phyloP scores from a whole-genome alignment of 2,113 vertebrate species.

The Numida meleagris region DNA sequence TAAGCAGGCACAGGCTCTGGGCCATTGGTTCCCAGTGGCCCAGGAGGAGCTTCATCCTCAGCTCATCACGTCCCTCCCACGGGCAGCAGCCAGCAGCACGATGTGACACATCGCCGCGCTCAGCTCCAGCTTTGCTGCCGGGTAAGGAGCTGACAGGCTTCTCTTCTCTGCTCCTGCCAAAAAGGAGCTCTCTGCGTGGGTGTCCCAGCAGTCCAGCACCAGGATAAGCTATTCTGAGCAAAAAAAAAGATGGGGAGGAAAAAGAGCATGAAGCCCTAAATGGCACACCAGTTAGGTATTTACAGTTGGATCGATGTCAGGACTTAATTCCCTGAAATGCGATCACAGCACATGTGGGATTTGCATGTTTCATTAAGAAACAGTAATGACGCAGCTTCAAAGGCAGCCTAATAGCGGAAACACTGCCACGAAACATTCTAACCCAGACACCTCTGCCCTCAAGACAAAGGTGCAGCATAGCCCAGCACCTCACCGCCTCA shows the following conservation, averaged over 20 bases:
- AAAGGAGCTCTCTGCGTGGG: neutral
- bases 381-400: constrained; percentile 27
- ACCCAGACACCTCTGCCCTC: neutral
- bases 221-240: neutral
- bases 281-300: neutral
- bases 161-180: neutral
- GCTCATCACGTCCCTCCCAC: neutral
- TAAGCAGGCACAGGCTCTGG: neutral
- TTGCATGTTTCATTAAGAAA: constrained; percentile 49
- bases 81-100: neutral
- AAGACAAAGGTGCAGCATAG: neutral
- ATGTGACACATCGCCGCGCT: accelerated
- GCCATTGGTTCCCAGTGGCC: neutral
- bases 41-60: neutral
- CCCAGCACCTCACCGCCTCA: neutral
- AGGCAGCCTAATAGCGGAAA: neutral
- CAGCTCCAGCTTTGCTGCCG: neutral
- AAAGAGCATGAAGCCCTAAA: neutral
- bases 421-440: neutral
- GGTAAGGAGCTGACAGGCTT: neutral
- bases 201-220: neutral
- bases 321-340: neutral
- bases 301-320: neutral
- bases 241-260: accelerated
- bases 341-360: neutral